Conservation (phyloP, 2,113 vertebrate species). For the Oenanthe melanoleuca region DNA sequence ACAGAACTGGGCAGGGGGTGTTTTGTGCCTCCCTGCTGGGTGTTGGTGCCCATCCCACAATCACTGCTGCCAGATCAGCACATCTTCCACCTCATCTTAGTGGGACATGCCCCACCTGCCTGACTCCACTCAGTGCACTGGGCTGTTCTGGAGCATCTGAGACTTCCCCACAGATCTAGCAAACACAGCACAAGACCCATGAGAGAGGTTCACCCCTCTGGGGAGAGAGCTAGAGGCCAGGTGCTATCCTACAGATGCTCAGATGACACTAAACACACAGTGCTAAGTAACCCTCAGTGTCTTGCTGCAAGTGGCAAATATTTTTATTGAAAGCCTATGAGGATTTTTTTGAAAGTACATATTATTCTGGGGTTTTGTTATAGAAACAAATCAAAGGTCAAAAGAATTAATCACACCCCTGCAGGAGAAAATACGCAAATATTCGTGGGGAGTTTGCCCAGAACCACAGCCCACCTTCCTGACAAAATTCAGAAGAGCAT, state of each 20-base stretch:
- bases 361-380: not conserved
- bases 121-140: accelerated
- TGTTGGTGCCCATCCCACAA: not conserved
- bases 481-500: not conserved
- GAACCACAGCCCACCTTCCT: not conserved
- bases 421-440: accelerated
- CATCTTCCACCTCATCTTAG: not conserved
- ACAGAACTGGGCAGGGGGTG: not conserved
- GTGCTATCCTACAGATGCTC: not conserved
- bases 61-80: not conserved
- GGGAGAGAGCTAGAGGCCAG: not conserved
- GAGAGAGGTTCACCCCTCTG: not conserved
- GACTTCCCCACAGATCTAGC: not conserved
- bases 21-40: not conserved
- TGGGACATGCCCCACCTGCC: not conserved
- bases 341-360: not conserved
- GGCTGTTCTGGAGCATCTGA: not conserved
- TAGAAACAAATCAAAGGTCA: not conserved
- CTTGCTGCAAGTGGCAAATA: not conserved
- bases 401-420: not conserved
- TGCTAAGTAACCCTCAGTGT: not conserved
- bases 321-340: not conserved
- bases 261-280: not conserved
- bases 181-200: not conserved
- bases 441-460: not conserved